Percentiles rank a stretch among this genome's conserved stretches.
Evolutionary conservation across 2,888 invertebrate genomes (phyloP).

Genomic region (Dryococelus australis): DNA sequence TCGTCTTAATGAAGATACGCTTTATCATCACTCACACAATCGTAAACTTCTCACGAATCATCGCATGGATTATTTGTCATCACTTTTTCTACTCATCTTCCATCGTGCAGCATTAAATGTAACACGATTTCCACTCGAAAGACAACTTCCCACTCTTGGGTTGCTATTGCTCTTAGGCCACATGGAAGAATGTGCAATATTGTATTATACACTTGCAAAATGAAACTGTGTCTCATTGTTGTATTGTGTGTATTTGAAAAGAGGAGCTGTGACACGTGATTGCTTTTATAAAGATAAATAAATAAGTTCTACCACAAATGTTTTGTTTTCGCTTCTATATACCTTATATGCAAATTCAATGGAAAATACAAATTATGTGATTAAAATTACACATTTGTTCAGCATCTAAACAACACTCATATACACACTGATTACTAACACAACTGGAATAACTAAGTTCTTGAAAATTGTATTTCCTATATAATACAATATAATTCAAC

Average conservation of each 20-base stretch:
- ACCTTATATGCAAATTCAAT: too few relatives aligned
- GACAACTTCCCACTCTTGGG: not conserved
- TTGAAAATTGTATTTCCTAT: too few relatives aligned
- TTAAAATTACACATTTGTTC: too few relatives aligned
- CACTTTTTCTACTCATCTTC: not conserved
- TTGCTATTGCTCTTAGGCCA: not conserved
- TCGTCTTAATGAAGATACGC: not conserved
- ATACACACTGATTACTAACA: too few relatives aligned
- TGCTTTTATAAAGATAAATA: not conserved
- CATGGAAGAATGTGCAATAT: slow-evolving; percentile 4
- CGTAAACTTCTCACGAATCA: not conserved
- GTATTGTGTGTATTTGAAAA: not conserved
- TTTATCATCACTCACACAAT: not conserved
- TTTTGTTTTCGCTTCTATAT: too few relatives aligned
- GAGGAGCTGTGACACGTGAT: not conserved
- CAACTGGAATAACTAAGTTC: too few relatives aligned
- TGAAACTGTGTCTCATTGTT: not conserved
- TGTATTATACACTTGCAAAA: not conserved
- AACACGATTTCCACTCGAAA: not conserved
- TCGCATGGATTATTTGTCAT: not conserved
- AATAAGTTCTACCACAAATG: not conserved
- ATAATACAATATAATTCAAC: too few relatives aligned
- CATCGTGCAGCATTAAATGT: not conserved
- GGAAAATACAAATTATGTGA: too few relatives aligned
- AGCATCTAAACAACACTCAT: too few relatives aligned